Conservation (phyloP, 2,888 invertebrate genomes). For the Sarcophaga caerulescens region DNA sequence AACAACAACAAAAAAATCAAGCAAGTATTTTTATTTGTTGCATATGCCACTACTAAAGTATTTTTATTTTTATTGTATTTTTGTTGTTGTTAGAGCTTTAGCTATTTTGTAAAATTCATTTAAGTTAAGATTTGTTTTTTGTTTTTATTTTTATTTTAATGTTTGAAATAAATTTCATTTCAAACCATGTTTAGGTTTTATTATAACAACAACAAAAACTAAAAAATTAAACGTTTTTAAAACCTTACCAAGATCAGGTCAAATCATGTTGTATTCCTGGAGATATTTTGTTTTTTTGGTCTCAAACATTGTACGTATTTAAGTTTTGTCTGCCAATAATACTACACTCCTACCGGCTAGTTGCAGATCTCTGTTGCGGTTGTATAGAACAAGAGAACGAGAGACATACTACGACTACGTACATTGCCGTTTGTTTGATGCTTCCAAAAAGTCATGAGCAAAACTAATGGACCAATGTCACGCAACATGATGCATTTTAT, state of each 20-base stretch:
- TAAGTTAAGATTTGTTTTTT: slow-evolving; percentile 38
- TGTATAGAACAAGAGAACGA: not conserved
- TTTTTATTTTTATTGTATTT: slow-evolving; percentile 16
- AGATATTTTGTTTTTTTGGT: slow-evolving; percentile 12
- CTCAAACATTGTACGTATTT: slow-evolving; percentile 40
- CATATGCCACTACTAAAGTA: not conserved
- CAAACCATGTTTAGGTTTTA: slow-evolving; percentile 35
- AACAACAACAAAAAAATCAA: not conserved
- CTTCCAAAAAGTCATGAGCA: slow-evolving; percentile 71
- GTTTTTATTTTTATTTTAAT: slow-evolving; percentile 44
- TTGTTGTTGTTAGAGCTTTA: slow-evolving; percentile 28
- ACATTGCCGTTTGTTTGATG: slow-evolving; percentile 30
- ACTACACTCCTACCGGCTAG: slow-evolving; percentile 26
- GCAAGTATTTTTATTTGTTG: slow-evolving; percentile 47
- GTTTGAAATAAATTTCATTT: slow-evolving; percentile 52
- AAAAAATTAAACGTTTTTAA: slow-evolving; percentile 16
- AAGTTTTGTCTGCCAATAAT: slow-evolving; percentile 39
- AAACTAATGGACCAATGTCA: slow-evolving; percentile 75
- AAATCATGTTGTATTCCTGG: slow-evolving; percentile 53
- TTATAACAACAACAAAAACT: not conserved
- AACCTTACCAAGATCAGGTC: slow-evolving; percentile 59
- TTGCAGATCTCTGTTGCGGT: not conserved
- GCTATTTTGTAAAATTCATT: slow-evolving; percentile 42
- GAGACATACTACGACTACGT: not conserved
- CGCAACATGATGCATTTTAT: slow-evolving; percentile 70